Base-by-base conservation (phyloP, 2,888 invertebrate genomes). In the Clivina fossor region DNA sequence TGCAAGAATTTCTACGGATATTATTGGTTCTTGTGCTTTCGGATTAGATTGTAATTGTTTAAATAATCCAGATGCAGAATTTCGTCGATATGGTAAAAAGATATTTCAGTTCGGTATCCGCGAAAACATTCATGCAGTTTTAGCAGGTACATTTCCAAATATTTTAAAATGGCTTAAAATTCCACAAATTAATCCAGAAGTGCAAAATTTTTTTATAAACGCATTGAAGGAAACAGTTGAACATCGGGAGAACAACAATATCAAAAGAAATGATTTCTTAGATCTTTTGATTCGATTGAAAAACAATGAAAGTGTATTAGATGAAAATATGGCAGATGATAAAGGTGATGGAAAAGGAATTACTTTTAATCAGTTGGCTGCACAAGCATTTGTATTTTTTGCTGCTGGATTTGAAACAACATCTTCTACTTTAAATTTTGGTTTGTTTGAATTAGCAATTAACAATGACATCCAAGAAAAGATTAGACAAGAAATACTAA, bases 31-130 rank as follows among this genome's bases (percentile, higher is more conserved):
- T 35, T 76, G 79, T 43, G 80, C 79, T 7, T 82, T 81, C 63
- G 81, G 81, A 20, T 71, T 81, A 3, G 78, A 80, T 59, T 78
- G 78, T 58, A 77, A 81, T 61, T 76, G 78, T 24, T 75, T 81
- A 49, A 72, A 74, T 43, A 74, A 78, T 65, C 61, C 66, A 9
- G 62, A 71, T 26, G 67, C 71, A 1, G 67, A 69, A 24, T 72
- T 74, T 59, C 60, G 69, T 15, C 46, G 62, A 32, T 68, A 72
- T n/a, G n/a, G n/a, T n/a, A n/a, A n/a, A n/a, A n/a, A n/a, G n/a
- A n/a, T n/a, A n/a, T n/a, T n/a, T n/a, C n/a, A n/a, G n/a, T n/a
- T n/a, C n/a, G n/a, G n/a, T n/a, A n/a, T n/a, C n/a, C n/a, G n/a
- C n/a, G n/a, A n/a, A n/a, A n/a, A n/a, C n/a, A n/a, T n/a, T n/a